A percentile compares a stretch with the other conserved stretches of the same genome.
Conservation (phyloP, 2,888 invertebrate genomes). For the Pammene aurita region DNA sequence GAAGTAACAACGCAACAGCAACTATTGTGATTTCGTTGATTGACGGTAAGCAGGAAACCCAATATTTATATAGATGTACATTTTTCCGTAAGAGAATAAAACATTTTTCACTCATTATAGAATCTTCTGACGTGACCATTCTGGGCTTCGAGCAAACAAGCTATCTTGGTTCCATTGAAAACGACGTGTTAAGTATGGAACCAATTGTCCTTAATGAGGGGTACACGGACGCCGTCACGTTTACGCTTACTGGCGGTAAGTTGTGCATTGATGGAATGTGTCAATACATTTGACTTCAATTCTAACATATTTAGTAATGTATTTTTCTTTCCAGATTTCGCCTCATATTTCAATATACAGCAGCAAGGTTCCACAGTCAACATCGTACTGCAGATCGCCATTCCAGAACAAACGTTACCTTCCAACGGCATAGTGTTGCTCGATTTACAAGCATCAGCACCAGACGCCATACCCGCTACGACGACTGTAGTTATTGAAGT, state of each 20-base stretch:
- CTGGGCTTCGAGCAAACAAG: neutral
- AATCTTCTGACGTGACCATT: neutral
- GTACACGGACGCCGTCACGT: neutral
- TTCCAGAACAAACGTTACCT: conserved; percentile 46
- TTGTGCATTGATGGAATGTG: neutral
- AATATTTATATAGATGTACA: too few relatives aligned
- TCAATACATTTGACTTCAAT: too few relatives aligned
- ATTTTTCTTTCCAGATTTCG: conserved; percentile 42
- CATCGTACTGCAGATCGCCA: conserved; percentile 36
- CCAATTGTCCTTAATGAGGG: conserved; percentile 1
- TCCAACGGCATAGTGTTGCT: conserved; percentile 45
- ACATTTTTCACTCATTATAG: neutral
- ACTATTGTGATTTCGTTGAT: conserved; percentile 3
- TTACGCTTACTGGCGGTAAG: conserved; percentile 14
- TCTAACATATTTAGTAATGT: too few relatives aligned
- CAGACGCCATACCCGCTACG: conserved; percentile 41
- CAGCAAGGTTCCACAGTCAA: conserved; percentile 42
- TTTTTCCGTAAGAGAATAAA: too few relatives aligned
- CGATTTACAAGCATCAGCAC: conserved; percentile 46
- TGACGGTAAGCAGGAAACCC: neutral
- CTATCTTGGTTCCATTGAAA: conserved; percentile 7
- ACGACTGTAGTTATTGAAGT: conserved; percentile 44
- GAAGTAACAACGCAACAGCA: neutral
- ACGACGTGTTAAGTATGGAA: conserved; percentile 1
- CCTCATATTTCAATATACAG: conserved; percentile 35